Base-by-base conservation (phyloP, 2,797 vertebrate genomes). In the Platalea minor region DNA sequence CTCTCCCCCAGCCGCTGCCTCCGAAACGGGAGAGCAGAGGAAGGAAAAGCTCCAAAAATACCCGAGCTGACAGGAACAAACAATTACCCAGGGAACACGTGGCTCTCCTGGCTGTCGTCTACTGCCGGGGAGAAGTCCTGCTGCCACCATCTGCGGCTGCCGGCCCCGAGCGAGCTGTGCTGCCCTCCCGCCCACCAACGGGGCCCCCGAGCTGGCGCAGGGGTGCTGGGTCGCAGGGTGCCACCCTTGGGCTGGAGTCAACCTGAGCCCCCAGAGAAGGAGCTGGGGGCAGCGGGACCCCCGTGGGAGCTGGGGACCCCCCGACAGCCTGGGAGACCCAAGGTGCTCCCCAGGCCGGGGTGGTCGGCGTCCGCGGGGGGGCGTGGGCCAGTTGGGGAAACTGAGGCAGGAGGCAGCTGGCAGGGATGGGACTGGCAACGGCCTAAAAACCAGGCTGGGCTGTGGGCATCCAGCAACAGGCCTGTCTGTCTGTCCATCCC, bases 11-110 rank as follows among this genome's bases (percentile, higher is more conserved):
- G 83, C 88, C 37, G 7, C 90, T 78, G 86, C 89, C 83, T 85
- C 91, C n/a, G 1, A 89, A 78, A 64, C 0, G 3, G 65, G 80
- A 69, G 59, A 91, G 81, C 73, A 89, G 80, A 91, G 78, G 82
- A 85, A 95, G 76, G 64, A 85, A 91, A 92, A 91, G 88, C 79
- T 94, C 93, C 85, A 85, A 92, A 95, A 95, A 95, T 83, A 91
- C 72, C 75, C 51, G 0, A 92, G 77, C 83, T 93, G 91, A 73
- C 82, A 82, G 89, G 95, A 93, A 88, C 95, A 88, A 88, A 92
- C 84, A 85, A 88, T 91, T 60, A 74, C 53, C 84, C 92, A 7
- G 67, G 56, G 92, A 85, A 85, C 95, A 95, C 78, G 75, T 85
- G 91, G 78, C 72, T 88, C 67, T 83, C 70, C 94, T 80, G 82